These are phyloP conservation scores for Limnothrissa miodon DNA, from an alignment of 2,113 vertebrate genomes.

Conservation along the genomic window DNA sequence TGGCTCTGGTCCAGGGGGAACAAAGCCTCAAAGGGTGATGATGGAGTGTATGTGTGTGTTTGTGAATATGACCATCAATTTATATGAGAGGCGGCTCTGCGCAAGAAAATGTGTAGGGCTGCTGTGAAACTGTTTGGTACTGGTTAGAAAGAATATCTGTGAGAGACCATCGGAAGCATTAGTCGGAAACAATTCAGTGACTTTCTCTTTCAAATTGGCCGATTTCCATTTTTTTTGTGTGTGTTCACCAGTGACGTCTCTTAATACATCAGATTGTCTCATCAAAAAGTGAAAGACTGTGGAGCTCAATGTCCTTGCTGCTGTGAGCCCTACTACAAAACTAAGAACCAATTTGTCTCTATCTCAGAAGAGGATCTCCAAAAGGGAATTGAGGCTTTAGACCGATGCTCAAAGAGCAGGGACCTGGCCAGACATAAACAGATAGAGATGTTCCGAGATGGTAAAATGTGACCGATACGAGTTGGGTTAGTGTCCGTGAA, in stretches of 20 bases:
- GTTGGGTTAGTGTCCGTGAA: not conserved
- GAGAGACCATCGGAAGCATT: not conserved
- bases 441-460: not conserved
- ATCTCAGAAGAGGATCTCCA: slow-evolving; percentile 20
- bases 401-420: not conserved
- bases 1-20: not conserved
- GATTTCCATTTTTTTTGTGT: too few relatives aligned
- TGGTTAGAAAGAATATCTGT: not conserved
- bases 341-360: not conserved
- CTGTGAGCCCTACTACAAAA: not conserved
- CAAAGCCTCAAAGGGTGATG: not conserved
- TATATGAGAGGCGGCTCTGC: not conserved
- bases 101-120: not conserved
- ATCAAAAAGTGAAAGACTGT: not conserved
- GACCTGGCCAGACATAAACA: not conserved
- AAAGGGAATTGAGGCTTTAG: slow-evolving; percentile 1
- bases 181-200: not conserved
- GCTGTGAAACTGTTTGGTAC: not conserved
- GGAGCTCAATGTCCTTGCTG: not conserved
- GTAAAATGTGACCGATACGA: not conserved
- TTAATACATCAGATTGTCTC: not conserved
- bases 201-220: not conserved
- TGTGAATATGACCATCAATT: not conserved
- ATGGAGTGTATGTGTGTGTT: not conserved
- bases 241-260: not conserved